Conservation (phyloP, 1,140 invertebrate genomes). For the Drosophila pallidifrons region DNA sequence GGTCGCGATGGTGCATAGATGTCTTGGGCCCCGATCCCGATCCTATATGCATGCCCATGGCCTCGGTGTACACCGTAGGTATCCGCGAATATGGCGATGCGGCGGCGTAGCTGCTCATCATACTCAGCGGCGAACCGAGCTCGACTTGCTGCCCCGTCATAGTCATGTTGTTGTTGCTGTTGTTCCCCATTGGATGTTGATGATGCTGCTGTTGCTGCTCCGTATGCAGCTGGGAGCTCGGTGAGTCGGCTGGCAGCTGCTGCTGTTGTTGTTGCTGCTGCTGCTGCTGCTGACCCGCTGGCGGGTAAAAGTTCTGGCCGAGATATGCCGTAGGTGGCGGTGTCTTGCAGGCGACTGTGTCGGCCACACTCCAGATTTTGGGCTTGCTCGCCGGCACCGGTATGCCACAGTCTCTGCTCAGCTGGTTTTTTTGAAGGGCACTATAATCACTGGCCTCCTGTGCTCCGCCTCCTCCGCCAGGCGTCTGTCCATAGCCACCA, state of each 20-base stretch:
- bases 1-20: slow-evolving; percentile 73
- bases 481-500: slow-evolving; percentile 63
- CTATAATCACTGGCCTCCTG: slow-evolving; percentile 86
- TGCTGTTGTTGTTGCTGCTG: slow-evolving; percentile 39
- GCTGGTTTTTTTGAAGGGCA: slow-evolving; percentile 86
- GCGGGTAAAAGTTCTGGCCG: slow-evolving; percentile 80
- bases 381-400: slow-evolving; percentile 95
- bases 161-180: slow-evolving; percentile 55
- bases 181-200: slow-evolving; percentile 18
- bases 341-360: slow-evolving; percentile 98
- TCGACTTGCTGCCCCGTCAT: slow-evolving; percentile 63
- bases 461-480: slow-evolving; percentile 37
- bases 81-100: slow-evolving; percentile 84
- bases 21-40: slow-evolving; percentile 52
- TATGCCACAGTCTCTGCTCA: slow-evolving; percentile 91
- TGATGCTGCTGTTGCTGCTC: slow-evolving; percentile 32
- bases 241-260: slow-evolving; percentile 19
- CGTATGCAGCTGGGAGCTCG: slow-evolving; percentile 32
- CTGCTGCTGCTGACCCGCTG: slow-evolving; percentile 30
- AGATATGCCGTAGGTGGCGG: slow-evolving; percentile 88
- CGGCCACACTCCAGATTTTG: slow-evolving; percentile 99
- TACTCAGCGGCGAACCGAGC: slow-evolving; percentile 79
- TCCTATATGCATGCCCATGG: slow-evolving; percentile 73
- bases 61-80: slow-evolving; percentile 80
- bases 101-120: slow-evolving; percentile 84